Percentiles rank a stretch among this genome's conserved stretches.
Evolutionary conservation across 64 coral and sea anemone species (phyloP).

Genomic region (Catalaphyllia jardinei): DNA sequence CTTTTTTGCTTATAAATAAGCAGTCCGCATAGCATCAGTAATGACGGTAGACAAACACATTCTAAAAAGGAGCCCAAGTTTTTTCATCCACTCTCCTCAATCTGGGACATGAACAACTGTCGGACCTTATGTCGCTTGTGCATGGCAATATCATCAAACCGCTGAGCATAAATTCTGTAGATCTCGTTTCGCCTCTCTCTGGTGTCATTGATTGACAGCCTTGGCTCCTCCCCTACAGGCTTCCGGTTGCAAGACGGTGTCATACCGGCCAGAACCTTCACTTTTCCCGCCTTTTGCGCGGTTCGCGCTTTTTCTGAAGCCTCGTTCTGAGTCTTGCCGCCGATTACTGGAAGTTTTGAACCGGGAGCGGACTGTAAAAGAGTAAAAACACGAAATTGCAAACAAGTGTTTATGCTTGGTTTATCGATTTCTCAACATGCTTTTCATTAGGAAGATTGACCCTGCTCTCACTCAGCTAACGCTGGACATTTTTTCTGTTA

Average conservation of each 20-base stretch:
- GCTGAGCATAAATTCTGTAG: slow-evolving; percentile 91
- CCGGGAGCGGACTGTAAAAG: slow-evolving; percentile 47
- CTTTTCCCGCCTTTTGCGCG: slow-evolving; percentile 45
- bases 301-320: neutral
- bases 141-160: slow-evolving; percentile 88
- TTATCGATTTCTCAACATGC: no score
- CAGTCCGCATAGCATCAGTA: neutral
- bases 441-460: no score
- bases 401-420: neutral
- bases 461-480: no score
- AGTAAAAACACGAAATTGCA: neutral
- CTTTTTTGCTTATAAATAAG: neutral
- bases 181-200: slow-evolving; percentile 81
- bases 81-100: neutral
- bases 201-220: slow-evolving; percentile 51
- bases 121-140: slow-evolving; percentile 74
- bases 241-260: slow-evolving; percentile 79
- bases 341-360: slow-evolving; percentile 69
- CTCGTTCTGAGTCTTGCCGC: slow-evolving; percentile 9
- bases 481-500: no score
- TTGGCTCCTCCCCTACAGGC: slow-evolving; percentile 51
- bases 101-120: slow-evolving; percentile 66
- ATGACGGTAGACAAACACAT: neutral
- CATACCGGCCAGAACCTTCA: slow-evolving; percentile 73
- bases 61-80: neutral